Evolutionary conservation across 2,888 invertebrate species (phyloP).

Genomic region (Xylocampa areola): DNA sequence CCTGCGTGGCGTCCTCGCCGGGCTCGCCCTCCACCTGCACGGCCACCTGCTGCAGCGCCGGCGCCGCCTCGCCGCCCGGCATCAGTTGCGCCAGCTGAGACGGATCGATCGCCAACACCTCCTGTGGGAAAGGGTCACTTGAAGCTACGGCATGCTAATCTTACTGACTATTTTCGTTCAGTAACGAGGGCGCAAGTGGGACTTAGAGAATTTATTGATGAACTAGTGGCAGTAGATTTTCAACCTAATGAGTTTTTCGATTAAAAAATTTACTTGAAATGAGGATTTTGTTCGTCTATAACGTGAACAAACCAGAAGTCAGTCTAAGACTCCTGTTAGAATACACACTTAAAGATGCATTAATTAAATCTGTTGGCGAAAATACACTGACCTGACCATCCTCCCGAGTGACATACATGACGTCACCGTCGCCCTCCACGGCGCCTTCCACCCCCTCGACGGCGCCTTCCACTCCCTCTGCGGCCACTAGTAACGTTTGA

Average conservation of each 20-base stretch:
- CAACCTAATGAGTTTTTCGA: too few relatives aligned
- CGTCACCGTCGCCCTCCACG: constrained; percentile 93
- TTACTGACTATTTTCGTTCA: not conserved
- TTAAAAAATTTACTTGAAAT: too few relatives aligned
- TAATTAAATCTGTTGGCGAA: not conserved
- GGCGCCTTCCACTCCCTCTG: constrained; percentile 93
- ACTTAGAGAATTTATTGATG: too few relatives aligned
- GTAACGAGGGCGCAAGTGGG: not conserved
- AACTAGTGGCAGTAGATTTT: too few relatives aligned
- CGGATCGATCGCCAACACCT: constrained; percentile 89
- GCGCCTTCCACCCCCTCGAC: constrained; percentile 92
- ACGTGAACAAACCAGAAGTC: too few relatives aligned
- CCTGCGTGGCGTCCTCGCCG: constrained; percentile 92
- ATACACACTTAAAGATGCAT: too few relatives aligned
- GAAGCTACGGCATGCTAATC: not conserved
- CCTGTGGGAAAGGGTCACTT: constrained; percentile 68
- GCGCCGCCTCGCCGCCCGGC: constrained; percentile 87
- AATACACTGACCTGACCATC: constrained; percentile 79
- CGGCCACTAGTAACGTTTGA: constrained; percentile 91
- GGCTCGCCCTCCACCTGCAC: constrained; percentile 89
- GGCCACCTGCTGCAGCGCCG: constrained; percentile 87
- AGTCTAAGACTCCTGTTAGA: too few relatives aligned
- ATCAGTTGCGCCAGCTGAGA: constrained; percentile 88
- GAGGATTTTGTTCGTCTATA: too few relatives aligned
- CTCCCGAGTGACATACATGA: constrained; percentile 86